A percentile compares a stretch with the other conserved stretches of the same genome.
Conservation (phyloP, 2,113 vertebrate species). For the Pelecanus crispus region DNA sequence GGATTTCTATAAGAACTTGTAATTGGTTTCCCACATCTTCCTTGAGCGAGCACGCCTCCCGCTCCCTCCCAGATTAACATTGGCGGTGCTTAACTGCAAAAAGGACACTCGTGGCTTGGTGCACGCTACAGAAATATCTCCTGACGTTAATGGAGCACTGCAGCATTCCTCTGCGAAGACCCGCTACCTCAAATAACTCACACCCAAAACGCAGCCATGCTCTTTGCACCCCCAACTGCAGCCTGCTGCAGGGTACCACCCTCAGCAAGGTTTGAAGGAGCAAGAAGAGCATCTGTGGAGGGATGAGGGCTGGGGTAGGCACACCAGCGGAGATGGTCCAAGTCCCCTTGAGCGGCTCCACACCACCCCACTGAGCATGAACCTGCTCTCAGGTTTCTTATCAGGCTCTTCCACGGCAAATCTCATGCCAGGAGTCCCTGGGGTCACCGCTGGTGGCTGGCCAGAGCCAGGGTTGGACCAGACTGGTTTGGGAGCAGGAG, state of each 20-base stretch:
- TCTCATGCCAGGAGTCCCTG: neutral
- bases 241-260: neutral
- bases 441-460: neutral
- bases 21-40: slow-evolving; percentile 33
- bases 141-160: neutral
- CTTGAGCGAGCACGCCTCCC: neutral
- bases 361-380: neutral
- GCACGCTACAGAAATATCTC: neutral
- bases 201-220: rapidly evolving
- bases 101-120: neutral
- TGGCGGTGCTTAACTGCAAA: neutral
- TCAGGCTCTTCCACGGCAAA: neutral
- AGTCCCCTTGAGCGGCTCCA: neutral
- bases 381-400: neutral
- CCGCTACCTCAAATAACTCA: neutral
- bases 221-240: neutral
- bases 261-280: neutral
- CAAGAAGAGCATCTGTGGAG: neutral
- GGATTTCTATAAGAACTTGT: slow-evolving; percentile 25
- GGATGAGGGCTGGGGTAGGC: neutral
- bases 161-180: neutral
- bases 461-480: too few relatives aligned
- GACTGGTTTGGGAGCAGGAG: neutral
- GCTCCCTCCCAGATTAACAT: neutral
- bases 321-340: neutral